Base-by-base conservation (phyloP, 2,797 vertebrate species). In the Pygocentrus nattereri region DNA sequence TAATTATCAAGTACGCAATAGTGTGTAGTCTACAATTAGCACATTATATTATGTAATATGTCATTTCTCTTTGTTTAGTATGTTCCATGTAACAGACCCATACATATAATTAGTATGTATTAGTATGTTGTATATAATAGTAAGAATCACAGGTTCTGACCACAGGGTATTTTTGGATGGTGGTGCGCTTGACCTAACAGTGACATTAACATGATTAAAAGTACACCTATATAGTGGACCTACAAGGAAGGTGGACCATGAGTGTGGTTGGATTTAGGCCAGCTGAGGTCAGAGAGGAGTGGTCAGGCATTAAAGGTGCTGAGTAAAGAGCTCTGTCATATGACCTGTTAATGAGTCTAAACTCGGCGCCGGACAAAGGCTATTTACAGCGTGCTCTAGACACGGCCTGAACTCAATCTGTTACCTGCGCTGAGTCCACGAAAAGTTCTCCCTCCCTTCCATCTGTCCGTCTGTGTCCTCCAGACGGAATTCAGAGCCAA, bases 281-380 rank as follows among this genome's bases (percentile, higher is more conserved):
- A 8, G 62, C 15, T 12, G 31, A 67, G 34, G 34, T 67, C 31
- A 67, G 34, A n/a, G 64, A 6, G 16, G 18, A 31, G 61, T 62
- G 30, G 34, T 67, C 38, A 67, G 30, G 27, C 10, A 41, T 16
- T 54, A 62, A 62, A 54, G 38, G 16, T 69, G 76, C 64, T 74
- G 5, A 50, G 68, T 25, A 25, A 71, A 50, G 49, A 64, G n/a
- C 50, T n/a, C 18, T 1, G 76, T 31, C 80, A 47, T 58, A 80
- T 78, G 58, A 86, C 73, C 72, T 70, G 82, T 78, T 92, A 88
- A 92, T 91, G 90, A 85, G 87, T 82, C 86, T 92, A 90, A 91
- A 90, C 84, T 88, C 81, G 88, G 89, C 80, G 84, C 56, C 31
- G 64, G 59, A 81, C 78, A 34, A 38, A 23, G 74, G 65, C 79